Base-by-base conservation (phyloP, 2,113 vertebrate genomes). In the Climacteris rufus region DNA sequence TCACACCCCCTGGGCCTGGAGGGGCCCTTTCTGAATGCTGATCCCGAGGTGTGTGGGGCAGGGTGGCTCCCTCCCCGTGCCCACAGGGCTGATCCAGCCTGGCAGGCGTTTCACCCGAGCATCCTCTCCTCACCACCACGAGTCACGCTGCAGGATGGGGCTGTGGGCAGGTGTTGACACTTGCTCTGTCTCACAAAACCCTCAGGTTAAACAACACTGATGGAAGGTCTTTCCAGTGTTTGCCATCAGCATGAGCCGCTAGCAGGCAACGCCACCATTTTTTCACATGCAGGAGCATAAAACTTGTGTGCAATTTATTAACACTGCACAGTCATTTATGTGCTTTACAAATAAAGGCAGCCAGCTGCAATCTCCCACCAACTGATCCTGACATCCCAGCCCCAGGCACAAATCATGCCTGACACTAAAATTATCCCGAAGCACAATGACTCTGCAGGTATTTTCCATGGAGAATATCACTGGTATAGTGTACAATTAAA, bases 181-280 rank as follows among this genome's bases (percentile, higher is more conserved):
- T 91, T 57, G 68, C 69, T 91, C 66, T 91, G 70, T 71, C 90
- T 71, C 78, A 87, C 24, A 60, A 65, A 83, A 45, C 52, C 78
- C 86, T 78, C 72, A 66, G 56, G 80, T 95, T 94, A 87, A 96
- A 79, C 64, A 83, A 50, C 53, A 91, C 15, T 76, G 82, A 90
- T 25, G 14, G 65, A 30, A 94, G 90, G 63, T 33, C 68, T 92
- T 93, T 65, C 0, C 3, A 78, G 50, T 25, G 50, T 60, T 91
- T 81, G 59, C 72, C 37, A 15, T 33, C 35, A 93, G 33, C 52
- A 74, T 57, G 27, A 66, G 22, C 74, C 6, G 13, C 69, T 42
- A 40, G 45, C 31, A 37, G 24, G 15, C 25, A 83, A 5, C 12
- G 27, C 7, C 37, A 15, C 50, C 7, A 8, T 27, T 78, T 63